A percentile compares a stretch with the other conserved stretches of the same genome.
These are phyloP conservation scores for Pelagia noctiluca DNA, from an alignment of 30 jellyfish, hydroid and myxozoan species.

Conservation along the genomic window DNA sequence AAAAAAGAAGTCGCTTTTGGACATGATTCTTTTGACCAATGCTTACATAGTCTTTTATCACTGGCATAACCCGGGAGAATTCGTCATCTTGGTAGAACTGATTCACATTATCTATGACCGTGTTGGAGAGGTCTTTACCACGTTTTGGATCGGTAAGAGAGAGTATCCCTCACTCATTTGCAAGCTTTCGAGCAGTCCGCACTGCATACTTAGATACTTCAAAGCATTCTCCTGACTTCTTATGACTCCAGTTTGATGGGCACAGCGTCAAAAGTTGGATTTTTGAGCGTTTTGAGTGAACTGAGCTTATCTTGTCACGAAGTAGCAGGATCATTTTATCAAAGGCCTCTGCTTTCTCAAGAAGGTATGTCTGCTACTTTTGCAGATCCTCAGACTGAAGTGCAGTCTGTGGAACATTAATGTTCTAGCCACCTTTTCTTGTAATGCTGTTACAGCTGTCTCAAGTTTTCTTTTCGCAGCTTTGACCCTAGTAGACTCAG, in stretches of 20 bases:
- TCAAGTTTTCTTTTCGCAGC: slow-evolving; percentile 41
- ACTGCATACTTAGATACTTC: slow-evolving; percentile 47
- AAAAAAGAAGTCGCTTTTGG: slow-evolving; percentile 51
- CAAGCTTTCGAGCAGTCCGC: slow-evolving; percentile 23
- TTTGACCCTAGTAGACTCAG: not conserved
- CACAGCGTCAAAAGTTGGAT: slow-evolving; percentile 63
- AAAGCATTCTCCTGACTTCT: slow-evolving; percentile 19
- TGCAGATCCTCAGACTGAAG: not conserved
- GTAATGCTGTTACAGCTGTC: slow-evolving; percentile 24
- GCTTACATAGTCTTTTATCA: slow-evolving; percentile 66
- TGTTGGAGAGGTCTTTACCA: slow-evolving; percentile 3
- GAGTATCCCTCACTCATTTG: slow-evolving; percentile 21
- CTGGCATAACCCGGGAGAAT: slow-evolving; percentile 60
- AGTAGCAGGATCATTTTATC: no score
- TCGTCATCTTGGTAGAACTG: slow-evolving; percentile 61
- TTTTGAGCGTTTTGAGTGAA: no score
- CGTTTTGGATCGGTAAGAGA: slow-evolving; percentile 21
- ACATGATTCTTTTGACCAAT: slow-evolving; percentile 29
- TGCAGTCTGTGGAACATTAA: not conserved
- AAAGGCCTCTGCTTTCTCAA: no score
- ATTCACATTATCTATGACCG: not conserved
- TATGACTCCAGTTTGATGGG: slow-evolving; percentile 53
- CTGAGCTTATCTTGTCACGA: no score
- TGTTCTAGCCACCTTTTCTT: slow-evolving; percentile 42
- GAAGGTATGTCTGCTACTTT: not conserved